Base-by-base conservation (phyloP, 2,797 vertebrate species). In the Nannoperca obscura region DNA sequence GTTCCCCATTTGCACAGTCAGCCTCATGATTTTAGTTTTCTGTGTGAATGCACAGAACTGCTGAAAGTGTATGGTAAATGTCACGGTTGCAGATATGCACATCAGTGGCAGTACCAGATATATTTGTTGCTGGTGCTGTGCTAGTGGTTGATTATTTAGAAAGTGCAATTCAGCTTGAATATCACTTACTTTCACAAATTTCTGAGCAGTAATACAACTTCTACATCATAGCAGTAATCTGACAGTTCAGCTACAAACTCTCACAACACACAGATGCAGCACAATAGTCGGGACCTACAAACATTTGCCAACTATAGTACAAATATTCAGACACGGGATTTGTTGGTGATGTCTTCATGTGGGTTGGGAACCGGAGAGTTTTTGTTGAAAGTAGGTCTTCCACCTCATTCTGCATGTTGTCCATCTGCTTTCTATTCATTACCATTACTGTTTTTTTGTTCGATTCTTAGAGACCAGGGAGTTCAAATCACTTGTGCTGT, bases 21-120 rank as follows among this genome's bases (percentile, higher is more conserved):
- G 44, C 42, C 38, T 62, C 36, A 55, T 60, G 32, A 42, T 62
- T 68, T 62, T 22, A 32, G 30, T 76, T 74, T 62, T 40, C 53
- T 55, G 13, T 59, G 47, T 53, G 40, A 86, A 71, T 44, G 36
- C 40, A 17, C 47, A 44, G 22, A 30, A 36, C 8, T 7, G 6
- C 66, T 69, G 12, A 27, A 22, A 61, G n/a, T 17, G 10, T 12
- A 24, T 13, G 47, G 36, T 46, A 5, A 34, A 66, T 65, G 40
- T 27, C 34, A n/a, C 20, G 49, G 54, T 17, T 34, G 17, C 24
- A 69, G 10, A 50, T 14, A 19, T 47, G 50, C n/a, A 80, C 12
- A 59, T 44, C 30, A 32, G 19, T 53, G 30, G 2, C 15, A 30
- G 13, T 20, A 19, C 12, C 30, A 65, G 40, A 42, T 42, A 15